Conservation (phyloP, 2,113 vertebrate genomes). For the Raja brachyura region DNA sequence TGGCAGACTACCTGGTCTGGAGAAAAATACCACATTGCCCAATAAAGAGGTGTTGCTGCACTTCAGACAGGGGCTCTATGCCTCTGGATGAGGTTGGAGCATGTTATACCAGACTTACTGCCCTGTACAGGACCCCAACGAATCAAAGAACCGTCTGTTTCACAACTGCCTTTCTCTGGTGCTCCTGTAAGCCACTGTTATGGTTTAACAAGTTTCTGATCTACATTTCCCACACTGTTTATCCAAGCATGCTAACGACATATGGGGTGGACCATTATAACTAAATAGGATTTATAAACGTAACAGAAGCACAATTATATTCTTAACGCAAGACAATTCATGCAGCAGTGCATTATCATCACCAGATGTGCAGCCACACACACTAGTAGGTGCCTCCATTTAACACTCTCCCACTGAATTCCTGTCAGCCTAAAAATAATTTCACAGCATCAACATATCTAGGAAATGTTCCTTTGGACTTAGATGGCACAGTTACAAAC, state of each 20-base stretch:
- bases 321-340: slow-evolving; percentile 33
- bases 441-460: background rate
- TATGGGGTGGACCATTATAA: slow-evolving; percentile 23
- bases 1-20: background rate
- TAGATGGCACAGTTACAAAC: too few species aligned
- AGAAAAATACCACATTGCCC: background rate
- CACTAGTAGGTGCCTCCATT: background rate
- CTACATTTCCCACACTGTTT: background rate
- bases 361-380: slow-evolving; percentile 17
- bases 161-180: background rate
- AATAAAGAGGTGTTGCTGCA: background rate
- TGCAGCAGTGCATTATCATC: background rate
- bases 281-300: slow-evolving; percentile 15
- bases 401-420: background rate
- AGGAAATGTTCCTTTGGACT: background rate
- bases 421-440: background rate
- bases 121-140: background rate
- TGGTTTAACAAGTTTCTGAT: slow-evolving; percentile 8
- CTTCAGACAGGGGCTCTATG: background rate
- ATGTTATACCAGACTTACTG: background rate
- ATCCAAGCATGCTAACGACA: slow-evolving; percentile 14
- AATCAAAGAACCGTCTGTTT: background rate
- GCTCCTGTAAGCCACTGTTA: background rate
- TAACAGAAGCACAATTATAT: slow-evolving; percentile 29
- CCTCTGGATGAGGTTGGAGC: background rate